Percentiles rank a stretch among this genome's conserved stretches.
phyloP scores from a whole-genome alignment of 2,113 vertebrate genomes.

The Tragelaphus buxtoni region DNA sequence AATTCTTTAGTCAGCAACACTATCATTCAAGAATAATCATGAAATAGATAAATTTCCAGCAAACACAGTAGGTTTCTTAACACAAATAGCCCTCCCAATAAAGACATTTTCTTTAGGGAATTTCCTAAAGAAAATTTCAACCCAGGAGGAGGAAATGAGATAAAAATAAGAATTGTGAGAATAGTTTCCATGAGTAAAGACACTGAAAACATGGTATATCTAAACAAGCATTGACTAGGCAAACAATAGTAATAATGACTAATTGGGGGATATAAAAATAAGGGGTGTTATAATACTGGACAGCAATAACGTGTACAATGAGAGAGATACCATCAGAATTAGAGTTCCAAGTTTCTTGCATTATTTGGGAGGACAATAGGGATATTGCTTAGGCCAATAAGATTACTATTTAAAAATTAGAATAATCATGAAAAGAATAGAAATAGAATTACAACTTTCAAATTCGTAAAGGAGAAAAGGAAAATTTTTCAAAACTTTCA shows the following conservation, averaged over 20 bases:
- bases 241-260: neutral
- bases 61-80: neutral
- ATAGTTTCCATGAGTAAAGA: neutral
- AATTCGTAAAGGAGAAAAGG: neutral
- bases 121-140: conserved; percentile 25
- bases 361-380: neutral
- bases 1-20: neutral
- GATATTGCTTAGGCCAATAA: neutral
- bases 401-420: neutral
- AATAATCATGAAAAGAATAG: neutral
- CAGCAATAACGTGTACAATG: neutral
- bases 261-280: neutral
- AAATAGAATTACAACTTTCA: neutral
- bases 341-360: neutral
- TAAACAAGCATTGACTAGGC: neutral
- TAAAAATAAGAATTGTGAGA: neutral
- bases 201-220: neutral
- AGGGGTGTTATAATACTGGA: neutral
- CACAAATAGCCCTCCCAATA: neutral
- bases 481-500: neutral
- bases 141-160: neutral
- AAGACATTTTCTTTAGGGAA: neutral
- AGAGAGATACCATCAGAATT: neutral
- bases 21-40: neutral
- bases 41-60: neutral